A percentile compares a stretch with the other conserved stretches of the same genome.
phyloP scores from a whole-genome alignment of 2,113 vertebrate genomes.

The Holacanthus passer region DNA sequence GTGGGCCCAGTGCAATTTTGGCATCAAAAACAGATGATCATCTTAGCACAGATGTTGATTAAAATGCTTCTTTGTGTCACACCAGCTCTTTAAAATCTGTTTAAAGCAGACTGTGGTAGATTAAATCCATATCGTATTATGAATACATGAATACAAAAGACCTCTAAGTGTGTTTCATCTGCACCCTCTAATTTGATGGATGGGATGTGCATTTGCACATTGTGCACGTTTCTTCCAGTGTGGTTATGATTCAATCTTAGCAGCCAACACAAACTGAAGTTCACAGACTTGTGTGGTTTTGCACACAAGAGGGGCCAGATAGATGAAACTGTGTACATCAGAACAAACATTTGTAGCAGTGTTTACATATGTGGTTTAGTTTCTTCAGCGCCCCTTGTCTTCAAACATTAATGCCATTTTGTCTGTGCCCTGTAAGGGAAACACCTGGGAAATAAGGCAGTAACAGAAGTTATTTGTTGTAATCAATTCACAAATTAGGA shows the following conservation, averaged over 20 bases:
- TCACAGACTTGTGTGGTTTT: background rate
- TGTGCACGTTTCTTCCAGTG: background rate
- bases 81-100: conserved; percentile 4
- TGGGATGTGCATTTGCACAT: background rate
- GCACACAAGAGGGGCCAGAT: background rate
- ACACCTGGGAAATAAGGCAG: conserved; percentile 38
- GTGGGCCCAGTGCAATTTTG: conserved; percentile 7
- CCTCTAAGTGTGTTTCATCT: background rate
- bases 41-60: conserved; percentile 22
- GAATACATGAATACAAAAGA: background rate
- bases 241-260: background rate
- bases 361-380: background rate
- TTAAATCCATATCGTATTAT: conserved; percentile 11
- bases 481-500: conserved; percentile 36
- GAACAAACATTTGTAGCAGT: background rate
- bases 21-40: conserved; percentile 8
- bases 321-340: background rate
- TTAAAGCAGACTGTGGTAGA: conserved; percentile 2
- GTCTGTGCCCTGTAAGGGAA: background rate
- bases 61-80: conserved; percentile 8
- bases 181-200: background rate
- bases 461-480: conserved; percentile 27
- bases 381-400: conserved; percentile 1
- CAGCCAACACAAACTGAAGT: background rate
- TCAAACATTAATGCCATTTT: background rate